Percentiles rank a stretch among this genome's conserved stretches.
These are phyloP conservation scores for Dioctria rufipes DNA, from an alignment of 2,888 invertebrate genomes.

Conservation along the genomic window DNA sequence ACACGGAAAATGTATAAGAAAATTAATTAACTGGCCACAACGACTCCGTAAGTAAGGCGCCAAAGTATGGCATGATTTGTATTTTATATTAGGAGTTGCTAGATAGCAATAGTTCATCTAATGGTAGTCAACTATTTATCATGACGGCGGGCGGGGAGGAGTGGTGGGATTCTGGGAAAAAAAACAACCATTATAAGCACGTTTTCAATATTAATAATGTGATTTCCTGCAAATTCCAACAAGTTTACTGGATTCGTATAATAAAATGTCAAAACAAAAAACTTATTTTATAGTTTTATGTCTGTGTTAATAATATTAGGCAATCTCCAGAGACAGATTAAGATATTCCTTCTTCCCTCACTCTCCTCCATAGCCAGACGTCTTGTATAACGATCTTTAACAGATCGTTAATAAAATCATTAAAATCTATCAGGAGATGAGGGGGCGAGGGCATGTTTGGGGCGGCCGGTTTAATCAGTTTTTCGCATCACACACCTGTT, in stretches of 20 bases:
- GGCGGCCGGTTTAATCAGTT: neutral
- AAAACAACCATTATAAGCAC: too few relatives aligned
- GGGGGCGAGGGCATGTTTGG: slow-evolving; percentile 3
- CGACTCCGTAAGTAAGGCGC: too few relatives aligned
- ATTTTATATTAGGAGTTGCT: too few relatives aligned
- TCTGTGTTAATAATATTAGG: too few relatives aligned
- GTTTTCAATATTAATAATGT: too few relatives aligned
- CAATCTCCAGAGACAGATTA: too few relatives aligned
- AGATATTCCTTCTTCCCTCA: too few relatives aligned
- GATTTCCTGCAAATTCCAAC: too few relatives aligned
- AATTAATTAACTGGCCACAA: neutral
- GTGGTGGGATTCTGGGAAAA: neutral
- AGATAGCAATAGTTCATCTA: neutral
- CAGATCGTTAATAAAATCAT: neutral
- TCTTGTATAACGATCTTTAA: slow-evolving; percentile 10
- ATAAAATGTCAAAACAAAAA: too few relatives aligned
- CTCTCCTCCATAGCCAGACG: neutral
- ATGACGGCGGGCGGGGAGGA: neutral
- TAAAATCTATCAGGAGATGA: neutral
- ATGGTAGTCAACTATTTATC: neutral
- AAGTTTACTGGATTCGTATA: too few relatives aligned
- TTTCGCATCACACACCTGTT: slow-evolving; percentile 28
- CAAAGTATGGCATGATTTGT: too few relatives aligned
- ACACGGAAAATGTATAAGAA: neutral
- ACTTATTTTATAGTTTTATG: too few relatives aligned